Base-by-base conservation (phyloP, 2,888 invertebrate genomes). In the Acanthosepion lycidas region DNA sequence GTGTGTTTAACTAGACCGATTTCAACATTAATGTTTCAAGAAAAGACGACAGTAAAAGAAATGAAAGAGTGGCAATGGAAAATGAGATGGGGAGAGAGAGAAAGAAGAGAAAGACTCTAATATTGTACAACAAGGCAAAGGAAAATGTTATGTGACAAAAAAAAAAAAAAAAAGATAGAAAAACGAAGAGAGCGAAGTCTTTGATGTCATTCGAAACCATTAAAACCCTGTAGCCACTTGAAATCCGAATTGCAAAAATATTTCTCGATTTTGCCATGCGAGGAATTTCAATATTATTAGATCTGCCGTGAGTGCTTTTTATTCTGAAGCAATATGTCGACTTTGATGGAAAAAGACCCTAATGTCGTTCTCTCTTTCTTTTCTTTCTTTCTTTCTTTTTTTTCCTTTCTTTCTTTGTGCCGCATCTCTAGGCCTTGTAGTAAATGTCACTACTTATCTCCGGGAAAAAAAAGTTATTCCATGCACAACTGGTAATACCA, bases 141-240 rank as follows among this genome's bases (percentile, higher is more conserved):
- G 26, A 23, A 59, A 59, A 59, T 59, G 20, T 59, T 23, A 59
- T 59, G 59, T 23, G 23, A 59, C 15, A 55, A 55, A 55, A 15
- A 55, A 15, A 53, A 53, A 53, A 6, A 9, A 55, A 15, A 53
- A 53, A 53, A 6, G 0, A 6, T 53, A 9, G 15, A 53, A 53
- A 53, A 9, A 53, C 9, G 15, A 64, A n/a, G 78, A 78, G n/a
- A 33, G 78, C 0, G 78, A n/a, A 78, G 78, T n/a, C 78, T 78
- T 78, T 78, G 78, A 78, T 78, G 78, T 78, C n/a, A n/a, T n/a
- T 78, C 5, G n/a, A 78, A 78, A 78, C n/a, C 78, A 78, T 78
- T 78, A 78, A 78, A 78, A 78, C 78, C 78, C 78, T 78, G 78
- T 78, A 78, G n/a, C 78, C 78, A 78, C 78, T 78, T 78, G 78